These are phyloP conservation scores for Poecilobothrus nobilitatus DNA, from an alignment of 2,888 invertebrate species.

Conservation along the genomic window DNA sequence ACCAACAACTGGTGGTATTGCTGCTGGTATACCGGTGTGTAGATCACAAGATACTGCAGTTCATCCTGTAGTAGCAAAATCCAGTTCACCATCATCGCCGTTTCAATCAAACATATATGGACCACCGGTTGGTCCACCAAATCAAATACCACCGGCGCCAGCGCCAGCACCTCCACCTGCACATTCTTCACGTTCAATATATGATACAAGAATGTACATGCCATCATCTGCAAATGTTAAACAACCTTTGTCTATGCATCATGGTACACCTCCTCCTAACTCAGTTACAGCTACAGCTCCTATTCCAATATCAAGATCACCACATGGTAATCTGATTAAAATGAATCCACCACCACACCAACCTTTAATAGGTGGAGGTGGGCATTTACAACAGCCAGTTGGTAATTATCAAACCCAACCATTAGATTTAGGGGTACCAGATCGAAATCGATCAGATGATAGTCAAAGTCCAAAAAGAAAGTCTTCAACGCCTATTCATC, in stretches of 20 bases:
- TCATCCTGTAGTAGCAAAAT: slow-evolving; percentile 44
- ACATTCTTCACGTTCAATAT: slow-evolving; percentile 40
- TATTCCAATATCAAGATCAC: slow-evolving; percentile 37
- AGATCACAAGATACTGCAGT: slow-evolving; percentile 41
- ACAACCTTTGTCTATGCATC: slow-evolving; percentile 39
- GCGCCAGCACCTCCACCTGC: slow-evolving; percentile 50
- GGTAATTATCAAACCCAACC: slow-evolving; percentile 64
- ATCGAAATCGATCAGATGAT: slow-evolving; percentile 33
- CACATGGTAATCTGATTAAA: slow-evolving; percentile 35
- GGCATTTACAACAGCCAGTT: slow-evolving; percentile 39
- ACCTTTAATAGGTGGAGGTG: slow-evolving; percentile 21
- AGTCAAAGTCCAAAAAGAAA: slow-evolving; percentile 55
- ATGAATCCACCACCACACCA: slow-evolving; percentile 39
- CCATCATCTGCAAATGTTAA: slow-evolving; percentile 31
- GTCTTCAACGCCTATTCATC: slow-evolving; percentile 48
- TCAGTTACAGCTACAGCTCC: slow-evolving; percentile 30
- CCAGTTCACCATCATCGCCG: slow-evolving; percentile 48
- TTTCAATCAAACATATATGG: slow-evolving; percentile 40
- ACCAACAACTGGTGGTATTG: slow-evolving; percentile 45
- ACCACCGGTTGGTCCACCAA: slow-evolving; percentile 46
- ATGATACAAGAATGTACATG: slow-evolving; percentile 32
- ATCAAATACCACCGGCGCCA: slow-evolving; percentile 45
- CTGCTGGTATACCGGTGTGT: slow-evolving; percentile 50
- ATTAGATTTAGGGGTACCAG: slow-evolving; percentile 62
- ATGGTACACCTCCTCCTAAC: slow-evolving; percentile 46